Evolutionary conservation across 2,888 invertebrate species (phyloP), one percentile per base, ranked within the genome.

Genomic region (Chrysina gloriosa): DNA sequence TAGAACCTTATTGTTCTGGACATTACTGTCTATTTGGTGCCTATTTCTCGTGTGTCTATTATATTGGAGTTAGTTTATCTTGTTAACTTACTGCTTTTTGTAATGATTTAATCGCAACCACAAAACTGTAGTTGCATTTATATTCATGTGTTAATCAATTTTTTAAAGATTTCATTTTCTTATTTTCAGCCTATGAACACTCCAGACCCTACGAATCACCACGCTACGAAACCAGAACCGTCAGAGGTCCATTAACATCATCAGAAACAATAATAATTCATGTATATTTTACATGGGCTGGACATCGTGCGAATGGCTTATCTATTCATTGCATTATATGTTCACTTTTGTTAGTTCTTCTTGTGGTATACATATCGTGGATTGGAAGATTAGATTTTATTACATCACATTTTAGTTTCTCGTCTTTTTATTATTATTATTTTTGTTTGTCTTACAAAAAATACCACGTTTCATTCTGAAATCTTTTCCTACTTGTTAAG

Each of bases 151-250:
- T 6, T 31, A 7, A 39, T 48, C 34, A 65, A 58, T 31, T 52
- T 36, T 61, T 63, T 29, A n/a, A n/a, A n/a, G n/a, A n/a, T n/a
- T n/a, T n/a, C n/a, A n/a, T 29, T 70, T n/a, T 56, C 25, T 56
- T 65, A 14, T 16, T 70, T 64, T 65, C 65, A 70, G 91, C 92
- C 93, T 81, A 89, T 92, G 86, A 92, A 90, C 88, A 90, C 92
- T 82, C 89, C 92, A 82, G 93, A 93, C 85, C 91, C 92, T 85
- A 91, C 91, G 83, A 93, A 92, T 85, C 93, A 92, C 85, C 91
- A 91, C 86, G 85, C 91, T 81, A 83, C 86, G 84, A 92, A 92
- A 85, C 89, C 91, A 83, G 93, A 93, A 86, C 90, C 91, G 83
- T 92, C 92, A 80, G 93, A 93, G 88, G 92, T 92, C 84, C 92